phyloP scores from a whole-genome alignment of 2,113 vertebrate species.

The Motacilla tschutschensis region DNA sequence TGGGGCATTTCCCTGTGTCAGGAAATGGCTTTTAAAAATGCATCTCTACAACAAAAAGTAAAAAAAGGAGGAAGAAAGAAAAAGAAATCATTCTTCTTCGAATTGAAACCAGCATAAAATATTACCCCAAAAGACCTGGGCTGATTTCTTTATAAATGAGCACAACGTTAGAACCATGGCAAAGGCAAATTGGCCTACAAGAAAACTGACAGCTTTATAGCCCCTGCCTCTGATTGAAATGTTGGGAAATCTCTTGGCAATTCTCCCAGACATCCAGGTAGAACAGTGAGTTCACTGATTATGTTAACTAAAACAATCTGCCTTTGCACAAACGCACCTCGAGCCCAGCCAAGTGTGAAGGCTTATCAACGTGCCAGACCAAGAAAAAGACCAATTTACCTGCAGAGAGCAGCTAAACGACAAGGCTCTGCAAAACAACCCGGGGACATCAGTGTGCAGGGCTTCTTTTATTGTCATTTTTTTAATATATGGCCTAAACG shows the following conservation, averaged over 20 bases:
- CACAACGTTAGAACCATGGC: slow-evolving; percentile 72
- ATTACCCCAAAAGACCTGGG: slow-evolving; percentile 57
- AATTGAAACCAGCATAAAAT: slow-evolving; percentile 61
- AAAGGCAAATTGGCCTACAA: slow-evolving; percentile 86
- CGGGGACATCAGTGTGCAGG: background rate
- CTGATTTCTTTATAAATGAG: slow-evolving; percentile 71
- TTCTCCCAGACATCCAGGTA: slow-evolving; percentile 88
- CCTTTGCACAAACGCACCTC: slow-evolving; percentile 78
- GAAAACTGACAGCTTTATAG: slow-evolving; percentile 87
- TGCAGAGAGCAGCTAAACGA: slow-evolving; percentile 23
- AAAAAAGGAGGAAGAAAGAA: background rate
- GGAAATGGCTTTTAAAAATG: slow-evolving; percentile 3
- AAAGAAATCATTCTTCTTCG: slow-evolving; percentile 24
- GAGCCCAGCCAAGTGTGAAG: slow-evolving; percentile 75
- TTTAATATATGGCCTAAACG: background rate
- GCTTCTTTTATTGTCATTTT: background rate
- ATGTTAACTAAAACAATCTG: slow-evolving; percentile 87
- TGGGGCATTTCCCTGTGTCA: background rate
- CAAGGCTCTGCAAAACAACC: background rate
- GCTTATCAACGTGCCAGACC: slow-evolving; percentile 67
- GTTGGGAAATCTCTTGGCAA: slow-evolving; percentile 83
- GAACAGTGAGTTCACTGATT: slow-evolving; percentile 80
- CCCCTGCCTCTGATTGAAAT: slow-evolving; percentile 75
- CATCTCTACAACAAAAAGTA: background rate
- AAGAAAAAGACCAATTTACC: slow-evolving; percentile 63